A percentile compares a stretch with the other conserved stretches of the same genome.
phyloP scores from a whole-genome alignment of 2,888 invertebrate species.

The Callinectes sapidus region DNA sequence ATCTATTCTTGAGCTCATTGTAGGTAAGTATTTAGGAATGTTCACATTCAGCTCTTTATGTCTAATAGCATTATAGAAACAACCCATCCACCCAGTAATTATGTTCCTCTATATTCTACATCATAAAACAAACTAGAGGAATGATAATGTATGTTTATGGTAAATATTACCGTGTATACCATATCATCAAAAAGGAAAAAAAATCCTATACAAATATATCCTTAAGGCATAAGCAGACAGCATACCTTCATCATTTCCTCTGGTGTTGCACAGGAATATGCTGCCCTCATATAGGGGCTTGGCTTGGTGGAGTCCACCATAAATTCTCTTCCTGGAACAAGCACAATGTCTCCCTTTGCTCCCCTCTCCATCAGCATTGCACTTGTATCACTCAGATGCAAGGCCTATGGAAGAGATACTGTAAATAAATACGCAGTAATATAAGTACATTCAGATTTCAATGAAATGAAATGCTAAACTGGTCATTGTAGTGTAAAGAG shows the following conservation, averaged over 20 bases:
- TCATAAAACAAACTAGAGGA: neutral
- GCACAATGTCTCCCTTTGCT: conserved; percentile 41
- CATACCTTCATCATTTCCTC: conserved; percentile 62
- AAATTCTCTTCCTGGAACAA: conserved; percentile 63
- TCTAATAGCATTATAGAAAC: no score
- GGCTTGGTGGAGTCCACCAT: conserved; percentile 59
- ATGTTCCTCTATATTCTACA: neutral
- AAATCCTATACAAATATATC: no score
- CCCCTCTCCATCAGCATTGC: conserved; percentile 55
- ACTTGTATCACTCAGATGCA: conserved; percentile 47
- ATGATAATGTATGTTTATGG: neutral
- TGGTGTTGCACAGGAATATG: conserved; percentile 58
- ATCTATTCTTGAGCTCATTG: no score
- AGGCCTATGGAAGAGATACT: conserved; percentile 32
- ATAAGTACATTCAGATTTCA: neutral
- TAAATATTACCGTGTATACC: neutral
- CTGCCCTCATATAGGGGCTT: conserved; percentile 64
- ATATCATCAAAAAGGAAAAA: no score
- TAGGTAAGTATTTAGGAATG: no score
- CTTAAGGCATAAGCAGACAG: neutral
- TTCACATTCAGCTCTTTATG: no score
- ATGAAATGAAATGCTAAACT: neutral
- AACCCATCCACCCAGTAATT: no score
- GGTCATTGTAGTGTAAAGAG: neutral
- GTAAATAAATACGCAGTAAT: neutral